A percentile compares a stretch with the other conserved stretches of the same genome.
These are phyloP conservation scores for Malurus splendens DNA, from an alignment of 2,797 vertebrate genomes.

Conservation along the genomic window DNA sequence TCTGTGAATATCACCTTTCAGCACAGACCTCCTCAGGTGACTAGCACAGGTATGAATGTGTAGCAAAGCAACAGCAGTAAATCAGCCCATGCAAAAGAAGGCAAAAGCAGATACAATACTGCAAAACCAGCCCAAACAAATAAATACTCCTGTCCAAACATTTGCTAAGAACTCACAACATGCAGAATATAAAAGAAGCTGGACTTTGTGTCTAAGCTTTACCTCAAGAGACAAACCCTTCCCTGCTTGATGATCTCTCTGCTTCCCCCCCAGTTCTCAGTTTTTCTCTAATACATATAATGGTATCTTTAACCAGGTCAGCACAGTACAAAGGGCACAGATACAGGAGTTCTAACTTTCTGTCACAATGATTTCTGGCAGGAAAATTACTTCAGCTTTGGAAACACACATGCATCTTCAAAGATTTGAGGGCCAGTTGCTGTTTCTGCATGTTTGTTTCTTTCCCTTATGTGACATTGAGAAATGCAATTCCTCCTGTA, in stretches of 20 bases:
- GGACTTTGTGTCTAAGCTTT: neutral
- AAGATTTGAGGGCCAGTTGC: constrained; percentile 22
- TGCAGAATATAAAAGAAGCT: neutral
- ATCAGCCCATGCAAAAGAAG: neutral
- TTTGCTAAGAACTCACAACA: neutral
- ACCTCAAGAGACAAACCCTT: neutral
- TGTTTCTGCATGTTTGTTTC: constrained; percentile 52
- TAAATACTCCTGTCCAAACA: neutral
- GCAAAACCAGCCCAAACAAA: neutral
- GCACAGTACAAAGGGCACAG: neutral
- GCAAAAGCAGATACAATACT: neutral
- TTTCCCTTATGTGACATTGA: constrained; percentile 45
- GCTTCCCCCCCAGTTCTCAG: neutral
- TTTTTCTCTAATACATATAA: neutral
- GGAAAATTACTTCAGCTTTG: constrained; percentile 30
- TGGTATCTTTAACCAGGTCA: neutral
- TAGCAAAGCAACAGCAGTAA: neutral
- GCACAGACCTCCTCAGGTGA: neutral
- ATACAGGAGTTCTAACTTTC: neutral
- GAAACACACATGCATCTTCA: constrained; percentile 25
- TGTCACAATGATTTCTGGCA: constrained; percentile 31
- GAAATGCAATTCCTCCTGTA: constrained; percentile 40
- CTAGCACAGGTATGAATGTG: neutral
- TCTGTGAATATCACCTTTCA: neutral
- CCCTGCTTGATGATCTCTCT: neutral